phyloP scores from a whole-genome alignment of 2,797 vertebrate species.

The Platalea minor region DNA sequence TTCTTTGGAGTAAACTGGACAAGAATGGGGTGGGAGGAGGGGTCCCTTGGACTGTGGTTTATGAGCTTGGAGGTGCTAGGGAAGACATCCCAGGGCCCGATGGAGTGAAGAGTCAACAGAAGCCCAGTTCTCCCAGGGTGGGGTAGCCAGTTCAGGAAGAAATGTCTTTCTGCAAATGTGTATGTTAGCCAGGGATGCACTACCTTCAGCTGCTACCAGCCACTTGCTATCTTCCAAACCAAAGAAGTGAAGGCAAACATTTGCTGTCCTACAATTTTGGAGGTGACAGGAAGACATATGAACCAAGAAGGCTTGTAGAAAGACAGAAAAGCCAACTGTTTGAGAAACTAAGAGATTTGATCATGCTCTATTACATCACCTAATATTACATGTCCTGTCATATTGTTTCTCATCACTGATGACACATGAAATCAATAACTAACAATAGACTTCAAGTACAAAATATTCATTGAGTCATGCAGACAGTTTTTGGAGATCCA shows the following conservation, averaged over 20 bases:
- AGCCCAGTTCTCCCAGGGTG: rapidly evolving
- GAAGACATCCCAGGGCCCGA: not conserved
- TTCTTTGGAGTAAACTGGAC: not conserved
- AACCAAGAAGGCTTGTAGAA: not conserved
- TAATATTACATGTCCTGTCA: not conserved
- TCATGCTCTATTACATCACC: not conserved
- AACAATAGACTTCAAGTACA: not conserved
- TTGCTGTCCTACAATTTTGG: not conserved
- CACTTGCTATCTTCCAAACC: not conserved
- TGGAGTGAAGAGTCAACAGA: not conserved
- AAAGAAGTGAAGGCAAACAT: not conserved
- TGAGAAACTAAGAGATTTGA: not conserved
- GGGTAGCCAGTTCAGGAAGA: not conserved
- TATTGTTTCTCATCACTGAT: not conserved
- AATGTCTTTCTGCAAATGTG: not conserved
- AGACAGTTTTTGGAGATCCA: not conserved
- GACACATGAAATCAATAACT: not conserved
- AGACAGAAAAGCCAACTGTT: not conserved
- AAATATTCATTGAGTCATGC: not conserved
- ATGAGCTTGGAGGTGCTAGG: not conserved
- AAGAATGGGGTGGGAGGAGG: not conserved
- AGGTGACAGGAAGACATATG: not conserved
- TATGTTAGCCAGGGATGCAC: not conserved
- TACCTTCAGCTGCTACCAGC: not conserved
- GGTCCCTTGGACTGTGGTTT: not conserved